Base-by-base conservation (phyloP, 2,797 vertebrate species). In the Heteromormyrus szaboi region DNA sequence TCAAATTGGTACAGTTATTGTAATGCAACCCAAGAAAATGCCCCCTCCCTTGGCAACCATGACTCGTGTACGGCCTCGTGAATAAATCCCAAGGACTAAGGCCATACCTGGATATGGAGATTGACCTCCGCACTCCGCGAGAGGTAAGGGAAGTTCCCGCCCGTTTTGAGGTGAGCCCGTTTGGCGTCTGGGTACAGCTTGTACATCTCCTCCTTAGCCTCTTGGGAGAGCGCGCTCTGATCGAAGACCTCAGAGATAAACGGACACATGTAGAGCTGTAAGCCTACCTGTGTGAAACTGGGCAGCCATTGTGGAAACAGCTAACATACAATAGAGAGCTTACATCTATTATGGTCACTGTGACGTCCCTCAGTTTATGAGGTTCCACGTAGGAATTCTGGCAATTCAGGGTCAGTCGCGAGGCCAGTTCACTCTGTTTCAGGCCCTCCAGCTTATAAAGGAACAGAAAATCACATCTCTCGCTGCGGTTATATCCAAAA, bases 171-270 rank as follows among this genome's bases (percentile, higher is more conserved):
- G 87, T 99, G 99, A 88, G 99, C 99, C 94, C 99, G 96, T 65
- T 97, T 96, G 41, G 98, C 98, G 0, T 97, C 98, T 0, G 98
- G 99, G 83, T 98, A 99, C 89, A 99, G 94, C 89, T 99, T 99
- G 90, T 99, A 99, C 98, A 99, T 99, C 92, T 99, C 99, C 91
- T 99, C 99, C 92, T 99, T 99, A 0, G 99, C 99, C 92, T 99
- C 98, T 0, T 96, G 97, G 0, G 98, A 99, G 89, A 99, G 96
- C 0, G 99, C 99, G 0, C 99, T 99, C 95, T 99, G 98, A 94
- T 99, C 99, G 88, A 99, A 99, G 89, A 99, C 99, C 99, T 99
- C 0, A 2, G n/a, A 48, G 33, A 46, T 84, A 29, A 22, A 87
- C n/a, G 6, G 14, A 87, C 25, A 56, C 14, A 0, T 6, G 62